These are phyloP conservation scores for Ia io DNA, from an alignment of 2,113 vertebrate species.

Conservation along the genomic window DNA sequence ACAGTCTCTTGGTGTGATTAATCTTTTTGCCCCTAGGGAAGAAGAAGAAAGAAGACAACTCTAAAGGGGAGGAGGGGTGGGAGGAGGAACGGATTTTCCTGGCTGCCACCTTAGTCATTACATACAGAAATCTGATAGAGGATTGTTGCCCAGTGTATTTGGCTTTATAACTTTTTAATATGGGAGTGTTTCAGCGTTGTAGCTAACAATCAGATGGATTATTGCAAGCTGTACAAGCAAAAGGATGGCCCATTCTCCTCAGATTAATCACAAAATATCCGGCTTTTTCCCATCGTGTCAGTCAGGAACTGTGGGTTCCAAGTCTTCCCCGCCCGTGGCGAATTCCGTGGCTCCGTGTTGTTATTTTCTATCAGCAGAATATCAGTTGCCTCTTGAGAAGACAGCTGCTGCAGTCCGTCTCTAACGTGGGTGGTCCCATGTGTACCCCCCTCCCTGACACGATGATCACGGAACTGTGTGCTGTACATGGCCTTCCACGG, in stretches of 20 bases:
- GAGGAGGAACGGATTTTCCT: background rate
- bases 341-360: slow-evolving; percentile 15
- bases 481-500: slow-evolving; percentile 29
- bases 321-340: background rate
- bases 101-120: background rate
- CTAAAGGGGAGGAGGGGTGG: background rate
- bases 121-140: background rate
- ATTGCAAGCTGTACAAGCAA: rapidly evolving
- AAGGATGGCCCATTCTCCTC: background rate
- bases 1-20: slow-evolving; percentile 73
- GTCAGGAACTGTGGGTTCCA: background rate
- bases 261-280: background rate
- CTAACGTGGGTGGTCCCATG: background rate
- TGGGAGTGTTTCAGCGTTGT: background rate
- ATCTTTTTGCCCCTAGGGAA: slow-evolving; percentile 73
- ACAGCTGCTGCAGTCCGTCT: slow-evolving; percentile 72
- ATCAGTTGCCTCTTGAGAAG: slow-evolving; percentile 57
- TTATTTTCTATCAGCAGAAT: slow-evolving; percentile 52
- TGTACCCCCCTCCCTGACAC: slow-evolving; percentile 59
- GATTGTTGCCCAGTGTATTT: rapidly evolving
- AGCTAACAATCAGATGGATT: background rate
- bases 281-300: background rate
- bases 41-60: background rate
- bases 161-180: background rate
- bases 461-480: slow-evolving; percentile 37